These are phyloP conservation scores for Rhincodon typus DNA, from an alignment of 2,797 vertebrate genomes.

Conservation along the genomic window DNA sequence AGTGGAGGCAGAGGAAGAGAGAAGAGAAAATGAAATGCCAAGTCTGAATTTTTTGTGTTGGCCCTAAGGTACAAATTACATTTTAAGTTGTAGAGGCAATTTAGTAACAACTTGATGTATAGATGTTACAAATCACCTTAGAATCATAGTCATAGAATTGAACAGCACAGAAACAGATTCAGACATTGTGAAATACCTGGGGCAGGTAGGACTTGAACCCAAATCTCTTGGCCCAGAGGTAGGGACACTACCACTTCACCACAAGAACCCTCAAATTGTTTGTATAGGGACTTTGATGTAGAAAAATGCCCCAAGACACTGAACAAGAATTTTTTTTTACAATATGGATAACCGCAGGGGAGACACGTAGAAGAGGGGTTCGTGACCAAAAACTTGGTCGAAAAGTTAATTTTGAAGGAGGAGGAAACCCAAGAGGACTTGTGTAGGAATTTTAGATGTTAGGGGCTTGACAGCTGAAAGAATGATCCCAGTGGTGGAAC, in stretches of 20 bases:
- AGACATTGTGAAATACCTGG: too few relatives aligned
- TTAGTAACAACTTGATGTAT: neutral
- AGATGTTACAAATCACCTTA: too few relatives aligned
- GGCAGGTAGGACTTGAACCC: too few relatives aligned
- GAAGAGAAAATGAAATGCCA: neutral
- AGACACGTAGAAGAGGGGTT: neutral
- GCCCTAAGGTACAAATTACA: neutral
- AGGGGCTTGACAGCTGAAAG: neutral
- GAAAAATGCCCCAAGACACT: neutral
- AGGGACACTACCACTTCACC: too few relatives aligned
- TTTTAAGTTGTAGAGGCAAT: neutral
- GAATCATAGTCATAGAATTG: too few relatives aligned
- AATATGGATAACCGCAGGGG: neutral
- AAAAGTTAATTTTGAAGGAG: neutral
- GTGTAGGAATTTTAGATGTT: neutral
- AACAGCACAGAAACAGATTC: too few relatives aligned
- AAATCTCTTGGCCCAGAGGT: too few relatives aligned
- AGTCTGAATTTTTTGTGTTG: neutral
- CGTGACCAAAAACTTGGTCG: neutral
- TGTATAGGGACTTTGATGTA: neutral
- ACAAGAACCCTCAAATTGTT: too few relatives aligned
- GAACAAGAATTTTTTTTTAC: too few relatives aligned
- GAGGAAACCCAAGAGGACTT: neutral
- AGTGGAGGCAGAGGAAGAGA: too few relatives aligned
- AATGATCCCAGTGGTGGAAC: neutral